Evolutionary conservation across 2,797 vertebrate species (phyloP), one percentile per base, ranked within the genome.

Genomic region (Selene dorsalis): DNA sequence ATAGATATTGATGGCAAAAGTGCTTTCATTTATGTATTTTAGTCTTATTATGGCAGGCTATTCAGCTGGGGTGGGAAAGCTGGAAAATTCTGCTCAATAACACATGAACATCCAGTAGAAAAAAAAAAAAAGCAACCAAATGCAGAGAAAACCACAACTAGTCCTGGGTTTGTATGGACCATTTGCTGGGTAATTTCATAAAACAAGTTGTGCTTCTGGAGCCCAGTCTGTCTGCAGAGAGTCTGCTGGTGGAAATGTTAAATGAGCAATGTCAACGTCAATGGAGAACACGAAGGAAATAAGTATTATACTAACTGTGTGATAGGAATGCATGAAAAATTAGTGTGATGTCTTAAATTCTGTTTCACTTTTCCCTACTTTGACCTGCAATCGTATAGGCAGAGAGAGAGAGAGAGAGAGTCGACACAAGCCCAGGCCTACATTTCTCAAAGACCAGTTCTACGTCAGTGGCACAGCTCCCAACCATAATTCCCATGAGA

Each of bases 71-170:
- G 80, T 18, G 82, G 90, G 69, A 90, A 92, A 84, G 83, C 74
- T 93, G 93, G 94, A 94, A 95, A 95, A 95, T 89, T 61, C 80
- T 80, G 83, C 88, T 93, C 91, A 94, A 88, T 90, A 84, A 86
- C 79, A 90, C 59, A 77, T 18, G 75, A 74, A 91, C 87, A 79
- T 92, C 80, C 82, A 91, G 80, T 47, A 62, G 35, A 77, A 72
- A 30, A 81, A 87, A 86, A 80, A 88, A 74, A 91, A 47, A 47
- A 48, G 84, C 85, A 86, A 91, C 77, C 84, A 73, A 89, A 91
- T 86, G 83, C 82, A 88, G 86, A 84, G 86, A 85, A 93, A 93
- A 92, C 87, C 92, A 88, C 92, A 91, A 84, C 89, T 86, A 84
- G 91, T 90, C 77, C 75, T 53, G 70, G 64, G 85, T 90, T 92